Conservation (phyloP, 2,113 vertebrate genomes). For the Polypterus bichir region DNA sequence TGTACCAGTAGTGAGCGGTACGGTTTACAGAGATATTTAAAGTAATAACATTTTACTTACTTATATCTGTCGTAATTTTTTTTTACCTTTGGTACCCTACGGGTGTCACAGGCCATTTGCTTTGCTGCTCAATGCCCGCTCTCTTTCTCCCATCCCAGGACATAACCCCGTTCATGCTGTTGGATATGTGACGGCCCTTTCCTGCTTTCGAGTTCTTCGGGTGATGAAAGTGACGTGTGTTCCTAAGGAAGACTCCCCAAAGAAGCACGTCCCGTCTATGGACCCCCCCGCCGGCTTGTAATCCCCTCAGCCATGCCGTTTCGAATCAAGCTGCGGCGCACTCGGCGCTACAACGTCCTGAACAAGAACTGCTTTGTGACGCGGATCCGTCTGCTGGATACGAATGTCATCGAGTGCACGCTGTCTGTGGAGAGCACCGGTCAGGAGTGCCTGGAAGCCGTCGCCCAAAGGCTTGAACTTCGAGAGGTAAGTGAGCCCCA, state of each 20-base stretch:
- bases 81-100: slow-evolving; percentile 8
- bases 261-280: slow-evolving; percentile 32
- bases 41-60: background rate
- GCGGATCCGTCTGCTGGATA: slow-evolving; percentile 79
- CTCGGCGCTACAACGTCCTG: slow-evolving; percentile 86
- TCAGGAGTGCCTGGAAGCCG: slow-evolving; percentile 89
- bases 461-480: slow-evolving; percentile 83
- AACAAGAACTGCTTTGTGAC: slow-evolving; percentile 97
- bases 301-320: slow-evolving; percentile 74
- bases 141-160: slow-evolving; percentile 12
- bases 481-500: slow-evolving; percentile 63
- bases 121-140: background rate
- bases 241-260: slow-evolving; percentile 23
- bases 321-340: slow-evolving; percentile 76
- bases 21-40: background rate
- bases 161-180: slow-evolving; percentile 21
- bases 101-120: slow-evolving; percentile 25
- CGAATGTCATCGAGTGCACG: slow-evolving; percentile 80
- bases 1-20: too few species aligned
- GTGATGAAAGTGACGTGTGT: slow-evolving; percentile 31
- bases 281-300: slow-evolving; percentile 19
- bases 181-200: slow-evolving; percentile 52
- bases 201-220: slow-evolving; percentile 43
- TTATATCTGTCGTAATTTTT: background rate
- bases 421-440: slow-evolving; percentile 90